phyloP scores from a whole-genome alignment of 2,797 vertebrate genomes.

The Carapus acus region DNA sequence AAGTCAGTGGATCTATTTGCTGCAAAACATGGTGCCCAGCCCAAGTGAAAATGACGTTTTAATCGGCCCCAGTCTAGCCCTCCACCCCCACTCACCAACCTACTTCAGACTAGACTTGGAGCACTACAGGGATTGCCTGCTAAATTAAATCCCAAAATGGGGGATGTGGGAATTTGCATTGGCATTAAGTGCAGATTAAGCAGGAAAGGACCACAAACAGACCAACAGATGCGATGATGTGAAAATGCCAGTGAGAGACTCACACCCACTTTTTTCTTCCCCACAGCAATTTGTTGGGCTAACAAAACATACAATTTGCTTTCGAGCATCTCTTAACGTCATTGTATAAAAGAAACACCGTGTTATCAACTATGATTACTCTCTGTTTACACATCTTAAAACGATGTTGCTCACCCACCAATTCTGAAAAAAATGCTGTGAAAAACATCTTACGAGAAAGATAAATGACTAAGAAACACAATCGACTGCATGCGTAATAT shows the following conservation, averaged over 20 bases:
- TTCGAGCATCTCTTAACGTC: slow-evolving; percentile 9
- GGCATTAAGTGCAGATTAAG: slow-evolving; percentile 68
- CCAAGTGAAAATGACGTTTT: slow-evolving; percentile 21
- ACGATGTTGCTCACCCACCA: no score
- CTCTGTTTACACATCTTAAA: no score
- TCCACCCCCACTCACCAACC: slow-evolving; percentile 6
- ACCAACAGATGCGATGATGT: slow-evolving; percentile 59
- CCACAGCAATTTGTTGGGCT: not conserved
- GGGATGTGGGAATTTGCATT: slow-evolving; percentile 35
- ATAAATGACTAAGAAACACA: slow-evolving; percentile 5
- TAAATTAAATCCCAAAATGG: slow-evolving; percentile 40
- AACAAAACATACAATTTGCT: slow-evolving; percentile 7
- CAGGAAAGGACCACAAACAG: slow-evolving; percentile 59
- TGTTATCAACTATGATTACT: slow-evolving; percentile 2
- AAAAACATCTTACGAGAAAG: slow-evolving; percentile 2
- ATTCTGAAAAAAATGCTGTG: slow-evolving; percentile 2
- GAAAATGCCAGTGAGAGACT: slow-evolving; percentile 46
- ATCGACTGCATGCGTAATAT: not conserved
- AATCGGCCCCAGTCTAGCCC: slow-evolving; percentile 14
- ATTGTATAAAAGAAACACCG: no score
- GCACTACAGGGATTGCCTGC: slow-evolving; percentile 28
- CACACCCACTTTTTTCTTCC: slow-evolving; percentile 44
- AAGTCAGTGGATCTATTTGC: no score
- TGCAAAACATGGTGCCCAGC: slow-evolving; percentile 10
- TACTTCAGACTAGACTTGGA: slow-evolving; percentile 18